Evolutionary conservation across 2,888 invertebrate genomes (phyloP), one percentile per base, ranked within the genome.

Genomic region (Thereva nobilitata): DNA sequence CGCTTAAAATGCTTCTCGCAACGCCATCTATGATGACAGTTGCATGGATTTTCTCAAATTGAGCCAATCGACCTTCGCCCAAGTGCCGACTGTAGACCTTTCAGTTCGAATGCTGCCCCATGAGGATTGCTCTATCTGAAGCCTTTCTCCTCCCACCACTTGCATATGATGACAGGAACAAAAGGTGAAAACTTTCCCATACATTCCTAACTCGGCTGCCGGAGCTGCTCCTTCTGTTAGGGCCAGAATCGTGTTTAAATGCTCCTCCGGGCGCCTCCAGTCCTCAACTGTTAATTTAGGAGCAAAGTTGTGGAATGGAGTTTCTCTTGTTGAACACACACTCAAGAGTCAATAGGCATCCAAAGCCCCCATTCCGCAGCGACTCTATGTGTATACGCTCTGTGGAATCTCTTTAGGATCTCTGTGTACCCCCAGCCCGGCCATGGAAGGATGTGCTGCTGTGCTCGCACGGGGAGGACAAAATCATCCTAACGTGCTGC

Each of bases 261-360:
- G 59, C 59, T 59, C 59, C 49, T 12, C 49, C 37, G 59, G 59
- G 59, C 45, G 47, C 45, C 59, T 59, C 49, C 59, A 45, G 59
- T 23, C 59, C 38, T 59, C 41, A 59, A 59, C 59, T 49, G 59
- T 59, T 59, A 59, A 59, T 59, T 59, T 59, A 59, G 40, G 59
- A 49, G 49, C 59, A 59, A 59, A 59, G 59, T 59, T 59, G 59
- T 59, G 59, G 59, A 59, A 59, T 59, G 59, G 49, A 59, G 59
- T 59, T 59, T 59, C 59, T 59, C 59, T 59, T 59, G 59, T 59
- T 59, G 49, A 59, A 59, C 59, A 49, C 47, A 38, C 42, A 59
- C 59, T 59, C 47, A 47, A 47, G 37, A 12, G 38, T 42, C 59
- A 49, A 59, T 59, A 59, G 49, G 59, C 35, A 35, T 52, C 52